Base-by-base conservation (phyloP, 2,797 vertebrate genomes). In the Tragelaphus oryx region DNA sequence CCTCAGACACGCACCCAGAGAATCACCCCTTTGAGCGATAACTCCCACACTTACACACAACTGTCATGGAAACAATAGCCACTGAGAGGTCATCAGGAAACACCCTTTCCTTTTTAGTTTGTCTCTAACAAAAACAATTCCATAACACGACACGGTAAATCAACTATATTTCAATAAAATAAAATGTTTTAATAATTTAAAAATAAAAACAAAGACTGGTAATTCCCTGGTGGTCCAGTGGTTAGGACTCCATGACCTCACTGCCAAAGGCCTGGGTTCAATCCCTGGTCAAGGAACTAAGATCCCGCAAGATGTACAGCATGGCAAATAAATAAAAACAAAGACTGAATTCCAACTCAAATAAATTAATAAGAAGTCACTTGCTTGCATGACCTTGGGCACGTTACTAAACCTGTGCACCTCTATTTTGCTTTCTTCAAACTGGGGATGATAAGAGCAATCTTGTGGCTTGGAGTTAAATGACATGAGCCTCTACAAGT, bases 391-490 rank as follows among this genome's bases (percentile, higher is more conserved):
- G 46, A 92, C 20, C 55, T 44, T 87, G 54, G 48, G 10, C 46
- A 96, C 85, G 48, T 33, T 57, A 94, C 16, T 59, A 41, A 87
- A 87, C 8, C n/a, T 91, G 33, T 86, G 48, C 5, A 1, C 65
- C 59, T 92, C 84, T n/a, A n/a, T 48, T 95, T 80, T 78, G 41
- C 89, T 89, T 83, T 95, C 94, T 87, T 89, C 54, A 57, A 95
- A 84, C 75, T 54, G 30, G 41, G 44, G 62, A 88, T 28, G 12
- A 57, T 50, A 87, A 88, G 68, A 83, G 7, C 76, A 82, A 78
- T 50, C 65, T 55, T 9, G 13, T 81, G 74, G 20, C 60, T 94
- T 71, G 50, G 68, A 62, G 85, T 60, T 78, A 91, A 94, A 82
- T 37, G 46, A 86, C 46, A 78, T 79, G n/a, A 94, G 60, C 54